Evolutionary conservation across 2,797 vertebrate species (phyloP).

Genomic region (Sebastes steindachneri): DNA sequence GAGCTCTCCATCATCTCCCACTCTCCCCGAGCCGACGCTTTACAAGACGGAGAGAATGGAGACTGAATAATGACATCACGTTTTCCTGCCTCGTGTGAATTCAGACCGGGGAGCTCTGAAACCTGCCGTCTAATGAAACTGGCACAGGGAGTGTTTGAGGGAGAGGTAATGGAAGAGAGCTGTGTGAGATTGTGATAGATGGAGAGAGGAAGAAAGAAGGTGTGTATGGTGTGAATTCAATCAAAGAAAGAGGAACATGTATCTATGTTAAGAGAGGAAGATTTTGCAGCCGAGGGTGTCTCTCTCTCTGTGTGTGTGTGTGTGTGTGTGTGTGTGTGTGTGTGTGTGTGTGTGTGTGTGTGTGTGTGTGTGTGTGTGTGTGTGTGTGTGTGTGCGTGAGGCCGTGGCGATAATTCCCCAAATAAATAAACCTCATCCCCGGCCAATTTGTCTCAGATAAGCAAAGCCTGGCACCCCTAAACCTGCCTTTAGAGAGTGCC

Average conservation of each 20-base stretch:
- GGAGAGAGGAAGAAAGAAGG: conserved; percentile 11
- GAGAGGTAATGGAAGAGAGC: not conserved
- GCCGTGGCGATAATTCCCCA: conserved; percentile 45
- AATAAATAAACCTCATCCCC: conserved; percentile 67
- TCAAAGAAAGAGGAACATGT: not conserved
- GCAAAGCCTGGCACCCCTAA: conserved; percentile 54
- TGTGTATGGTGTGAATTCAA: conserved; percentile 13
- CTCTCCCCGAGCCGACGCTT: conserved; percentile 21
- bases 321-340: too few species aligned
- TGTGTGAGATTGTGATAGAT: conserved; percentile 38
- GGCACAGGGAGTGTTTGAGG: not conserved
- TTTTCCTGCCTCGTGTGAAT: conserved; percentile 50
- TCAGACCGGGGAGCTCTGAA: conserved; percentile 35
- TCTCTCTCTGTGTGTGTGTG: not conserved
- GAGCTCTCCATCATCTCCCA: conserved; percentile 34
- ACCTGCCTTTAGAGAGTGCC: conserved; percentile 41
- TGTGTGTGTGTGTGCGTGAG: not conserved
- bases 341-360: too few species aligned
- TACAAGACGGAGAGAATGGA: conserved; percentile 42
- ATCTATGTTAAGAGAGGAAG: not conserved
- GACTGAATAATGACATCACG: conserved; percentile 61
- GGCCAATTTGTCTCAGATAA: conserved; percentile 72
- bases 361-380: rapidly evolving
- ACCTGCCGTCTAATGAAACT: conserved; percentile 61
- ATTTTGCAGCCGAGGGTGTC: not conserved